Evolutionary conservation across 2,888 invertebrate species (phyloP).

Genomic region (Nymphalis polychloros): DNA sequence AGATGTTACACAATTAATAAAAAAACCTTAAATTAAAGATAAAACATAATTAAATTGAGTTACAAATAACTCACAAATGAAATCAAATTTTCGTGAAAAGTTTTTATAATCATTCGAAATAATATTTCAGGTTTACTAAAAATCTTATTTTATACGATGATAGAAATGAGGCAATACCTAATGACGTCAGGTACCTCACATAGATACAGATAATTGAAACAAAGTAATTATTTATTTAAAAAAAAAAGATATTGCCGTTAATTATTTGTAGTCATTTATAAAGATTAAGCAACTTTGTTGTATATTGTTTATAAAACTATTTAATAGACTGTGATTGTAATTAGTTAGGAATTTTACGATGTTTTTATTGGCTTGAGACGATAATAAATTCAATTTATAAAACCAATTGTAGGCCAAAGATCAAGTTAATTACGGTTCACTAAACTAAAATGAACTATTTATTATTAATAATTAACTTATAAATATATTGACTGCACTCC

Average conservation of each 20-base stretch:
- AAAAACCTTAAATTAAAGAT: neutral
- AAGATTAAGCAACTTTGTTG: slow-evolving; percentile 21
- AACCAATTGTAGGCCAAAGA: slow-evolving; percentile 21
- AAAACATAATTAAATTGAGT: neutral
- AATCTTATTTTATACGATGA: too few relatives aligned
- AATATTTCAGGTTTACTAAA: too few relatives aligned
- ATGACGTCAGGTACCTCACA: too few relatives aligned
- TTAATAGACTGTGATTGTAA: slow-evolving; percentile 16
- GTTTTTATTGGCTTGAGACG: slow-evolving; percentile 15
- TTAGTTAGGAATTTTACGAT: slow-evolving; percentile 18
- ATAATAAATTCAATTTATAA: slow-evolving; percentile 22
- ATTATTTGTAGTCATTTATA: slow-evolving; percentile 7
- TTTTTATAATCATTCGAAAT: too few relatives aligned
- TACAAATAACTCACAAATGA: too few relatives aligned
- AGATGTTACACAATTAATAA: neutral
- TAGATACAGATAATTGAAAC: too few relatives aligned
- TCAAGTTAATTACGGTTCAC: slow-evolving; percentile 18
- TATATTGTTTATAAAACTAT: slow-evolving; percentile 12
- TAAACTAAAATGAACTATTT: slow-evolving; percentile 22
- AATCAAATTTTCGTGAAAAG: too few relatives aligned
- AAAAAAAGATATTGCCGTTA: too few relatives aligned
- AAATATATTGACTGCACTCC: neutral
- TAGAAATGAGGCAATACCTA: too few relatives aligned
- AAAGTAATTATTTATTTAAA: too few relatives aligned
- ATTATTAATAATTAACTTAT: neutral